These are phyloP conservation scores for Cotesia typhae DNA, from an alignment of 1,140 invertebrate genomes.

Conservation along the genomic window DNA sequence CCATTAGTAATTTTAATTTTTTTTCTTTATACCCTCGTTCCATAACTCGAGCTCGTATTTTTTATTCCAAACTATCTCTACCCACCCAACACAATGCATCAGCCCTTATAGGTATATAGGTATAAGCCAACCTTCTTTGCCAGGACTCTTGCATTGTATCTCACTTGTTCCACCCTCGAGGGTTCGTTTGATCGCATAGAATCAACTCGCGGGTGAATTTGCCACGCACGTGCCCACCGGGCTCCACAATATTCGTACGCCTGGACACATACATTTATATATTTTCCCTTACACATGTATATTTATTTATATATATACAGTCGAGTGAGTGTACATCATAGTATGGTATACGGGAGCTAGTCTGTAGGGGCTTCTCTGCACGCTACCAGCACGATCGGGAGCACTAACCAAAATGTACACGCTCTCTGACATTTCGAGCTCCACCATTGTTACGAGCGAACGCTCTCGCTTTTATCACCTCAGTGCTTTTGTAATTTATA, in stretches of 20 bases:
- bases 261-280: neutral
- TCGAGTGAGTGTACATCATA: no score
- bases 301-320: no score
- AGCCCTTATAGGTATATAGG: neutral
- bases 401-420: constrained; percentile 5
- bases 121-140: neutral
- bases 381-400: constrained; percentile 1
- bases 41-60: no score
- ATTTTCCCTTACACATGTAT: no score
- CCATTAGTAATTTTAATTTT: no score
- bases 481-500: neutral
- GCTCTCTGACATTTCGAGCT: constrained; percentile 13
- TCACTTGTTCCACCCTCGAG: constrained; percentile 5
- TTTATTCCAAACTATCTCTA: no score
- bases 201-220: constrained; percentile 10
- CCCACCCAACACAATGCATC: no score
- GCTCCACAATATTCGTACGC: neutral
- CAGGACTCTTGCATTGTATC: neutral
- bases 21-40: no score
- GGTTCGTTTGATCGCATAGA: constrained; percentile 7
- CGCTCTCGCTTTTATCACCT: neutral
- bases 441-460: constrained; percentile 10
- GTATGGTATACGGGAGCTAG: neutral
- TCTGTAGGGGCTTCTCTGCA: constrained; percentile 7
- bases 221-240: constrained; percentile 15